Evolutionary conservation across 2,797 vertebrate genomes (phyloP).

Genomic region (Anabas testudineus): DNA sequence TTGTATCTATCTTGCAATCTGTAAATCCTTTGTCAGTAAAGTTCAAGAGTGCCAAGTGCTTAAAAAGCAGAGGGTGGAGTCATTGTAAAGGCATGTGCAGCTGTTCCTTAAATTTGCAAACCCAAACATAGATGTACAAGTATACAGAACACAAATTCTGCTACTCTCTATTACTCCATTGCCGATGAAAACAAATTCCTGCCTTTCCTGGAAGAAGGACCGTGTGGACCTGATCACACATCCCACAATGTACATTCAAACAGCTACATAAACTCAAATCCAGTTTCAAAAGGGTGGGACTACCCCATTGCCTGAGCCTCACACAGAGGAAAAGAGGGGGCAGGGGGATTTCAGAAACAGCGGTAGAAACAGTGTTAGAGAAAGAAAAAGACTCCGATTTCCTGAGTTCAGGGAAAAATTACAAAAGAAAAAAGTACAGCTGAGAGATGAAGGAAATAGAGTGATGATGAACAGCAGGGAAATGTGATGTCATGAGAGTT

Average conservation of each 20-base stretch:
- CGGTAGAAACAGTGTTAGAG: constrained; percentile 6
- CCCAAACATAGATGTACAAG: constrained; percentile 3
- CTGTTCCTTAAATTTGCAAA: constrained; percentile 10
- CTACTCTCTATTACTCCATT: too few species aligned
- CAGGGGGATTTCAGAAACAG: background rate
- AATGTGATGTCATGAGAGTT: constrained; percentile 68
- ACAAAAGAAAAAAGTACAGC: background rate
- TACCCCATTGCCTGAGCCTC: constrained; percentile 37
- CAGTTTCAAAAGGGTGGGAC: constrained; percentile 63
- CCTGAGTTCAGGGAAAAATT: constrained; percentile 19
- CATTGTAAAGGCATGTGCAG: constrained; percentile 28
- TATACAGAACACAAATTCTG: background rate
- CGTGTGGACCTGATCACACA: background rate
- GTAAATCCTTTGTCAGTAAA: background rate
- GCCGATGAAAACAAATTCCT: constrained; percentile 4
- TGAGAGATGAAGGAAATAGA: constrained; percentile 28
- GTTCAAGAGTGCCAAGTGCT: constrained; percentile 18
- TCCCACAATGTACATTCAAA: background rate
- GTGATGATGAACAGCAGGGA: constrained; percentile 62
- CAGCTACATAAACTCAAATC: constrained; percentile 35
- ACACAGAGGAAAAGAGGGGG: constrained; percentile 48
- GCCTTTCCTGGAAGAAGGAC: background rate
- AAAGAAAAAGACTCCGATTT: constrained; percentile 34
- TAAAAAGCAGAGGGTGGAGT: constrained; percentile 25
- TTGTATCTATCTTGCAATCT: constrained; percentile 5